phyloP scores from a whole-genome alignment of 2,888 invertebrate species.

The Agriopis marginaria region DNA sequence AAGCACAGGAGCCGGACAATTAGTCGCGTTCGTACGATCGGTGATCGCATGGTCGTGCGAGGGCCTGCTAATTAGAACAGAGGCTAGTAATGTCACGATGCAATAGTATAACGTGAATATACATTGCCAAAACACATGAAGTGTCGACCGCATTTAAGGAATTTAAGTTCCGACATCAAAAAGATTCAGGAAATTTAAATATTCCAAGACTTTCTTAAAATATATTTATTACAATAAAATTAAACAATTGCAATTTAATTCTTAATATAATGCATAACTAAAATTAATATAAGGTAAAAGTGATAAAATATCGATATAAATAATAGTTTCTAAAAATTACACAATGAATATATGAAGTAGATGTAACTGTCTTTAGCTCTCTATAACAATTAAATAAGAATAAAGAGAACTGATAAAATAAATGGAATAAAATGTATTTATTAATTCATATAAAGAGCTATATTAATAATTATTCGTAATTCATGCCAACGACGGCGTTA shows the following conservation, averaged over 20 bases:
- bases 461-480: constrained; percentile 3
- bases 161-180: background rate
- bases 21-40: background rate
- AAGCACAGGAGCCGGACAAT: background rate
- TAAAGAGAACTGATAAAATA: constrained; percentile 46
- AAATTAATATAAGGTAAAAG: constrained; percentile 31
- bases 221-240: constrained; percentile 19
- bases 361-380: constrained; percentile 58
- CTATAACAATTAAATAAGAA: constrained; percentile 45
- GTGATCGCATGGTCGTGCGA: background rate
- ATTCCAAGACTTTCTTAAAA: constrained; percentile 4
- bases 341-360: constrained; percentile 54
- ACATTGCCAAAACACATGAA: background rate
- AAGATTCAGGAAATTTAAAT: background rate
- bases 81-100: background rate
- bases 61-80: background rate
- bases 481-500: constrained; percentile 4
- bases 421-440: constrained; percentile 33
- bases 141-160: background rate
- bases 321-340: constrained; percentile 59
- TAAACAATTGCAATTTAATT: constrained; percentile 16
- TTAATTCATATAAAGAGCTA: constrained; percentile 25
- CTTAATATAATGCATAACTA: constrained; percentile 23
- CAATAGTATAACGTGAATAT: background rate
- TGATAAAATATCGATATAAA: constrained; percentile 47